These are phyloP conservation scores for Rhynchopsitta pachyrhyncha DNA, from an alignment of 2,113 vertebrate species.

Conservation along the genomic window DNA sequence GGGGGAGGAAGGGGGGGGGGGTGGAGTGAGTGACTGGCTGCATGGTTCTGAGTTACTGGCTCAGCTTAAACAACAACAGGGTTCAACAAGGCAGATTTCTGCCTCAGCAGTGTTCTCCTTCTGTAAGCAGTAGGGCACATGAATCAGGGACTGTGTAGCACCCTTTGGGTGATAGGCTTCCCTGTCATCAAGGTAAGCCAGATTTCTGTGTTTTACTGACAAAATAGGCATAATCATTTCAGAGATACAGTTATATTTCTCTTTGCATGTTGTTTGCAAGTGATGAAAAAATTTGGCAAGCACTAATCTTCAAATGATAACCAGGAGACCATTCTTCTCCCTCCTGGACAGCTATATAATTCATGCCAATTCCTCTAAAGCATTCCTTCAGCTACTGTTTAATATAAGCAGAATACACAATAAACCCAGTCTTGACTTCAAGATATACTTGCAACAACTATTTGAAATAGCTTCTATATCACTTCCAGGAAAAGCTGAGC, in stretches of 20 bases:
- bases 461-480: background rate
- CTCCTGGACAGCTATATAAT: background rate
- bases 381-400: background rate
- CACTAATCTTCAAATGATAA: background rate
- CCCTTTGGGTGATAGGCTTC: background rate
- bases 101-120: fast-evolving
- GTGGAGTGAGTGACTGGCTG: background rate
- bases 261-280: background rate
- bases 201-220: background rate
- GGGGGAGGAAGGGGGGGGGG: background rate
- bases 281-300: background rate
- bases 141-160: background rate
- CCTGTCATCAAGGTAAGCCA: background rate
- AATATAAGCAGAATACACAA: background rate
- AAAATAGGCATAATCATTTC: background rate
- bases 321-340: background rate
- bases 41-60: background rate
- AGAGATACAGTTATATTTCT: background rate
- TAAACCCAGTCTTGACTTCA: background rate
- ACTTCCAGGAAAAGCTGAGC: background rate
- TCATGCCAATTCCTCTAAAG: background rate
- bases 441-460: background rate
- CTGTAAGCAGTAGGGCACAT: background rate
- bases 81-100: background rate
- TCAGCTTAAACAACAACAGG: background rate